Evolutionary conservation across 2,113 vertebrate genomes (phyloP), one percentile per base, ranked within the genome.

Genomic region (Cebus imitator): DNA sequence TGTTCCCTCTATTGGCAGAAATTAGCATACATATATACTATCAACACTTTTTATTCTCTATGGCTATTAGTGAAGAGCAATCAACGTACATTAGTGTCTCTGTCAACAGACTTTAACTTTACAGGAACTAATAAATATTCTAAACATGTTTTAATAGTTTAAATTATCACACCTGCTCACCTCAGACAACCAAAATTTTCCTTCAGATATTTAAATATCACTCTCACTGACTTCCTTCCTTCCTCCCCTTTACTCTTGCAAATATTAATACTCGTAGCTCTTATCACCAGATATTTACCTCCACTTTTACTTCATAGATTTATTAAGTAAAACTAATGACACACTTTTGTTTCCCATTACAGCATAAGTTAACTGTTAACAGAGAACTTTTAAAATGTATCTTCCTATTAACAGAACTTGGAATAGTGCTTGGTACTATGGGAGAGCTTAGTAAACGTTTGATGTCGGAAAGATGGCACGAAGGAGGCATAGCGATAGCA

Each of bases 61-160:
- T 20, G 81, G 17, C 12, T 68, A 30, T 94, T 84, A 79, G 0
- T 0, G 45, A 96, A 78, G 35, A 3, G 7, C 81, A 64, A 91
- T 37, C 2, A 16, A 79, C 6, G 12, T 58, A 12, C 6, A 13
- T n/a, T 78, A 50, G 55, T 61, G 76, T 40, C 48, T 68, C 23
- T 95, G 35, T 79, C 50, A 66, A n/a, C 27, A n/a, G 40, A 94
- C 66, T 37, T 87, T 37, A 94, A 80, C 25, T 91, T 91, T 70
- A 43, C 23, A 87, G 23, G 66, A 92, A 91, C 13, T 37, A 66
- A 66, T 68, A 82, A 78, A 61, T 40, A 61, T 76, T 70, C 30
- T 43, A 9, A 55, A 55, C 58, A n/a, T 37, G 17, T 43, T 78
- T 72, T 32, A 72, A 20, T 37, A 72, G 40, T 70, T 76, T 75